Base-by-base conservation (phyloP, 2,797 vertebrate genomes). In the Zalophus californianus region DNA sequence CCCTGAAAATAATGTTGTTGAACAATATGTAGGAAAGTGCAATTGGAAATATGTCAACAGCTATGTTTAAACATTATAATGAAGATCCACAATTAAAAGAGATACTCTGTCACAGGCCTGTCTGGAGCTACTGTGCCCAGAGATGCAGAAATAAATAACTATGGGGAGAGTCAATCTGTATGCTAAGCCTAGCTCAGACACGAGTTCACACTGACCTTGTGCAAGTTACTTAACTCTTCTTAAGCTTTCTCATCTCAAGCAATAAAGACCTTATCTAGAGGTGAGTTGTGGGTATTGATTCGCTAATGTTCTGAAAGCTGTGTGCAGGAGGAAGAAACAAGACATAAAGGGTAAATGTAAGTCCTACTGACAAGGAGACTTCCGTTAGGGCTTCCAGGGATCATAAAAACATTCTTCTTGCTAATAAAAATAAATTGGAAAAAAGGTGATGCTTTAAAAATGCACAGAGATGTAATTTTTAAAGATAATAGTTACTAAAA, bases 181-280 rank as follows among this genome's bases (percentile, higher is more conserved):
- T 95, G 73, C 78, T 80, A 83, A 52, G 32, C 12, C 54, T 48
- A 48, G 4, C 50, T 41, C 54, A 92, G 94, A 91, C 20, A 90
- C 11, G 25, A 92, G 15, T 89, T 83, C 68, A 73, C 85, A 95
- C 11, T 97, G 94, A 98, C 86, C 86, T 97, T 97, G 83, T 96
- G 73, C 48, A 64, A 95, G 86, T 93, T 93, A 97, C 54, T 96
- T 96, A 97, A 97, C 73, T 93, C 56, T 90, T 35, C 68, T 90
- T 97, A 89, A 96, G 58, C 62, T 96, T 96, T 97, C 73, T 86
- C 86, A 85, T 90, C 86, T 97, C 2, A 16, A 90, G 90, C 23
- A 95, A 87, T 95, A 97, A 98, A 97, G 84, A 94, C 79, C 29
- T 97, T 95, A 91, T 96, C 78, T 90, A 89, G 68, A 91, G 48